Percentiles rank a stretch among this genome's conserved stretches.
Evolutionary conservation across 2,888 invertebrate species (phyloP).

Genomic region (Leptopilina syphax): DNA sequence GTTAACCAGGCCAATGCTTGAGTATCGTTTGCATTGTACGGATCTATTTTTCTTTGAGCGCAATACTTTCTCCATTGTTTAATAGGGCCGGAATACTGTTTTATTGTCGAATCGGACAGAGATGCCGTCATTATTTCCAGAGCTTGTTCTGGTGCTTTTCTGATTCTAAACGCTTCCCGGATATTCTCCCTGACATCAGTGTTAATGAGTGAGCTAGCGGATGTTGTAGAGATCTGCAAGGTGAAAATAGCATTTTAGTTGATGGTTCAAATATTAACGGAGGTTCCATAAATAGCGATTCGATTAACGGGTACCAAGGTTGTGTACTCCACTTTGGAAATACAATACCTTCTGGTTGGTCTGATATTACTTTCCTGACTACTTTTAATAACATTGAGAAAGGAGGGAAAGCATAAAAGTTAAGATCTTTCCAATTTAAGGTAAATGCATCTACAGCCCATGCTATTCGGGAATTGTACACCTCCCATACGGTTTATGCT

Average conservation of each 20-base stretch:
- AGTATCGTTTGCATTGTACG: neutral
- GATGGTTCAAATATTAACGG: slow-evolving; percentile 49
- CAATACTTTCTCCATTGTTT: slow-evolving; percentile 46
- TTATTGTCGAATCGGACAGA: slow-evolving; percentile 45
- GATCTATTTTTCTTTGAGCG: neutral
- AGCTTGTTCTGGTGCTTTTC: slow-evolving; percentile 23
- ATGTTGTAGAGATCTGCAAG: slow-evolving; percentile 44
- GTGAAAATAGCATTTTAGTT: slow-evolving; percentile 23
- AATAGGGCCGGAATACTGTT: slow-evolving; percentile 44
- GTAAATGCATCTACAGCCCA: slow-evolving; percentile 49
- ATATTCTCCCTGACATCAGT: slow-evolving; percentile 46
- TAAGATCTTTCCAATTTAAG: too few species aligned
- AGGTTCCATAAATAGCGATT: slow-evolving; percentile 36
- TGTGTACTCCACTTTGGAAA: slow-evolving; percentile 65
- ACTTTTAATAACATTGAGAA: slow-evolving; percentile 50
- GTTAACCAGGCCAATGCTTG: slow-evolving; percentile 39
- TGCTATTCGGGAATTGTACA: slow-evolving; percentile 28
- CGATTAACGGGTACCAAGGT: slow-evolving; percentile 56
- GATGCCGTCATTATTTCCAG: slow-evolving; percentile 44
- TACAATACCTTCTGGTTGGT: slow-evolving; percentile 59
- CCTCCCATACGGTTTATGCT: slow-evolving; percentile 28
- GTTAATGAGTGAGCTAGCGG: slow-evolving; percentile 38
- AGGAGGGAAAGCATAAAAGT: slow-evolving; percentile 54
- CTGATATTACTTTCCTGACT: slow-evolving; percentile 48
- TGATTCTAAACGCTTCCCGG: slow-evolving; percentile 44